Evolutionary conservation across 1,140 invertebrate genomes (phyloP), one percentile per base, ranked within the genome.

Genomic region (Drosophila bocqueti): DNA sequence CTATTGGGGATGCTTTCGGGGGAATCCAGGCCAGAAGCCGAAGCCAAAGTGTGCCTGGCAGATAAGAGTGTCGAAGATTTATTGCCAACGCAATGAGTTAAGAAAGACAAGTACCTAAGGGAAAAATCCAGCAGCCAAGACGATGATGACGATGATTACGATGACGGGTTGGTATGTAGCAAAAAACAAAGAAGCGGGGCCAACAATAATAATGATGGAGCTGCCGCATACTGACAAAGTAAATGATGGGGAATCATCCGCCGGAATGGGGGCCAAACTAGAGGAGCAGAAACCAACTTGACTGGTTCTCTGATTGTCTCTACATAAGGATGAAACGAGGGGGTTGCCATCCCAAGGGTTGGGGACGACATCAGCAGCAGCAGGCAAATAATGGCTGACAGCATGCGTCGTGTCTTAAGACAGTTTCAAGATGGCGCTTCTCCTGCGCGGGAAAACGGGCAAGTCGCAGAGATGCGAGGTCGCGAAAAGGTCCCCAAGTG

Each of bases 11-110:
- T 34, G 24, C 16, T 13, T 4, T 45, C 26, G 29, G 58, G n/a
- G 36, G 4, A 40, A 18, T 13, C 50, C 50, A 40, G 11, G 21
- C 52, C 52, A 38, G 52, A 55, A n/a, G 50, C 34, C 46, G 40
- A 47, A 59, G 54, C 63, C 61, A 72, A 87, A 87, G 50, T 92
- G 90, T 83, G 78, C 66, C 66, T 83, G 74, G 52, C 71, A 92
- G 91, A 92, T 92, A 92, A 91, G 79, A 92, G 73, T 67, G 63
- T 55, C 82, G 77, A 82, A 92, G 91, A 92, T 92, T 92, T 92
- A 92, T 92, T 84, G 79, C 91, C 83, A 89, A 91, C 83, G 86
- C 91, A 92, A 92, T 92, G 91, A 92, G 91, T 91, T 92, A 92
- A 92, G 91, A 92, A 92, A 91, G 91, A 92, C 91, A 92, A 92